Evolutionary conservation across 2,797 vertebrate species (phyloP).

Genomic region (Onychomys arenicola): DNA sequence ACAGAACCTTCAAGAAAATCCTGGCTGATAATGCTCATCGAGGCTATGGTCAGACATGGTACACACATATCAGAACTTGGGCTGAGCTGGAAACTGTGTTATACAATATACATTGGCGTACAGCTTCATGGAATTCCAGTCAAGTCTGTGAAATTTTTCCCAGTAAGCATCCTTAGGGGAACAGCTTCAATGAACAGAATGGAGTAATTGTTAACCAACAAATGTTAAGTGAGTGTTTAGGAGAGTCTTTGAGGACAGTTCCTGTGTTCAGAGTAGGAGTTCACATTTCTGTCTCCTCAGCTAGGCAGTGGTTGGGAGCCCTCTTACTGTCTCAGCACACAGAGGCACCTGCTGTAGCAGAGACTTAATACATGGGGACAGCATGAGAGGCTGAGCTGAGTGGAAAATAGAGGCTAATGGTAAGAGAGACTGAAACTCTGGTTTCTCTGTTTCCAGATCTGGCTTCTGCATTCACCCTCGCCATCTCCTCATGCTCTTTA

Average conservation of each 20-base stretch:
- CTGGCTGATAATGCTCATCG: not conserved
- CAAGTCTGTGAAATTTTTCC: not conserved
- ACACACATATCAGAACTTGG: not conserved
- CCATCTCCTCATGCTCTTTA: conserved; percentile 5
- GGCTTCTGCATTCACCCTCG: not conserved
- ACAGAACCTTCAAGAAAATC: conserved; percentile 19
- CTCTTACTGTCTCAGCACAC: not conserved
- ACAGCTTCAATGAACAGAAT: not conserved
- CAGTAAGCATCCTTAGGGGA: not conserved
- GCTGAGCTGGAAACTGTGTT: not conserved
- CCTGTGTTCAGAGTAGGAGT: not conserved
- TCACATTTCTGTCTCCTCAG: not conserved
- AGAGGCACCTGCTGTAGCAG: not conserved
- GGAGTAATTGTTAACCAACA: not conserved
- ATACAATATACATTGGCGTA: not conserved
- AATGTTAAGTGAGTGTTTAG: not conserved
- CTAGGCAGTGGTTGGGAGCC: not conserved
- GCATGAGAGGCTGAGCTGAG: not conserved
- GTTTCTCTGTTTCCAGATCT: not conserved
- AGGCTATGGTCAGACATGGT: not conserved
- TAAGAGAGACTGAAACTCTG: not conserved
- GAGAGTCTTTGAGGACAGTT: not conserved
- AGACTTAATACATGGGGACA: not conserved
- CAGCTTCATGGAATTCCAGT: conserved; percentile 7
- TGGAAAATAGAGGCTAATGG: not conserved